phyloP scores from a whole-genome alignment of 1,140 invertebrate species.

The Caenorhabditis remanei region DNA sequence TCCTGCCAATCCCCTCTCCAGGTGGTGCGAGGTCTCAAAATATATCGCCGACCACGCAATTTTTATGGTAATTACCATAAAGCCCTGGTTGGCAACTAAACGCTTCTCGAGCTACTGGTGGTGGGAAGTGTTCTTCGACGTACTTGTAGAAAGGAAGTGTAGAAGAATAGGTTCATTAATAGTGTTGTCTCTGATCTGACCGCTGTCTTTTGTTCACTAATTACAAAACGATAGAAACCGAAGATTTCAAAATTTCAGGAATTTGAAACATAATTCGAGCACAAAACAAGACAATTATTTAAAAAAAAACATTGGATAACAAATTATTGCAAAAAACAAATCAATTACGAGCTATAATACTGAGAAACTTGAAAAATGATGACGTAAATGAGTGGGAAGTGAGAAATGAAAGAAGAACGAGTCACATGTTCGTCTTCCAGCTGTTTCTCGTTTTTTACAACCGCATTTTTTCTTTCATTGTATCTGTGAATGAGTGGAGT shows the following conservation, averaged over 20 bases:
- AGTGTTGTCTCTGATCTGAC: constrained; percentile 31
- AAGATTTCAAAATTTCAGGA: not conserved
- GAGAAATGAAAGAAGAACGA: constrained; percentile 5
- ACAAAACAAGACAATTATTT: not conserved
- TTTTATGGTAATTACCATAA: constrained; percentile 35
- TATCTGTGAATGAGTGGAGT: not conserved
- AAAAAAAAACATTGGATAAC: not conserved
- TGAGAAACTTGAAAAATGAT: not conserved
- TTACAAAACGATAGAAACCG: constrained; percentile 1
- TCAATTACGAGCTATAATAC: not conserved
- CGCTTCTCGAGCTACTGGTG: not conserved
- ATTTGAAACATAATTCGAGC: not conserved
- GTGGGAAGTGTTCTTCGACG: not conserved
- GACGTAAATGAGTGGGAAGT: constrained; percentile 11
- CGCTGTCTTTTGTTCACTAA: not conserved
- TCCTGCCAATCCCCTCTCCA: constrained; percentile 2
- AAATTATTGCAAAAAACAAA: not conserved
- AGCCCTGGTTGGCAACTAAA: not conserved
- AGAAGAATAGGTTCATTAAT: constrained; percentile 39
- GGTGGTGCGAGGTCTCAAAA: constrained; percentile 37
- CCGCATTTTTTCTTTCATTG: constrained; percentile 12
- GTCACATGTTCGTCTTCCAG: constrained; percentile 34
- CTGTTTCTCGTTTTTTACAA: constrained; percentile 37
- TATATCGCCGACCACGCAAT: constrained; percentile 11
- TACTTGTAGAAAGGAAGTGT: not conserved